A percentile compares a stretch with the other conserved stretches of the same genome.
Conservation (phyloP, 2,888 invertebrate species). For the Torymus auratus region DNA sequence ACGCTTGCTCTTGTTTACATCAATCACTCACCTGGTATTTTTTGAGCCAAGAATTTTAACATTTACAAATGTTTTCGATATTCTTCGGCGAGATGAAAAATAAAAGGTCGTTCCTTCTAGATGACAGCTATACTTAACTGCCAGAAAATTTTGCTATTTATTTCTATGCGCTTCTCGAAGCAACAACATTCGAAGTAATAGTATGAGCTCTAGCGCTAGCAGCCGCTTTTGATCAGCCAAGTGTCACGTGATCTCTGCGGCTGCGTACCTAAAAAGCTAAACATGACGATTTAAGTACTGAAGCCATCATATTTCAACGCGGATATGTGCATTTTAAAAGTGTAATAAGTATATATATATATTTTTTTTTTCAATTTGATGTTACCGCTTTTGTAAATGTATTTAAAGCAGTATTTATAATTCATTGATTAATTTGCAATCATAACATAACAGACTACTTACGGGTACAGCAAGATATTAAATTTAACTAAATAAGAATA, state of each 20-base stretch:
- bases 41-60: constrained; percentile 45
- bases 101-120: background rate
- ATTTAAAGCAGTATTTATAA: no score
- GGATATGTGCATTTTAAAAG: background rate
- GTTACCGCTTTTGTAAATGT: no score
- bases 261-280: no score
- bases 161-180: background rate
- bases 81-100: constrained; percentile 1
- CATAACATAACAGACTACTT: no score
- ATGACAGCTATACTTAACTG: constrained; percentile 17
- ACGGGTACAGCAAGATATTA: no score
- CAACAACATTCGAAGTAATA: constrained; percentile 8
- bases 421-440: no score
- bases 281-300: no score
- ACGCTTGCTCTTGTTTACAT: background rate
- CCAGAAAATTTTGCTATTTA: constrained; percentile 29
- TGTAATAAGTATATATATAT: no score
- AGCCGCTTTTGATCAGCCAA: constrained; percentile 2
- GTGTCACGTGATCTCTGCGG: constrained; percentile 22
- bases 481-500: no score
- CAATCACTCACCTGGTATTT: constrained; percentile 40
- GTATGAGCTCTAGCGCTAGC: background rate
- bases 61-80: constrained; percentile 44
- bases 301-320: background rate
- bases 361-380: no score